Conservation (phyloP, 2,113 vertebrate species). For the Hippocampus zosterae region DNA sequence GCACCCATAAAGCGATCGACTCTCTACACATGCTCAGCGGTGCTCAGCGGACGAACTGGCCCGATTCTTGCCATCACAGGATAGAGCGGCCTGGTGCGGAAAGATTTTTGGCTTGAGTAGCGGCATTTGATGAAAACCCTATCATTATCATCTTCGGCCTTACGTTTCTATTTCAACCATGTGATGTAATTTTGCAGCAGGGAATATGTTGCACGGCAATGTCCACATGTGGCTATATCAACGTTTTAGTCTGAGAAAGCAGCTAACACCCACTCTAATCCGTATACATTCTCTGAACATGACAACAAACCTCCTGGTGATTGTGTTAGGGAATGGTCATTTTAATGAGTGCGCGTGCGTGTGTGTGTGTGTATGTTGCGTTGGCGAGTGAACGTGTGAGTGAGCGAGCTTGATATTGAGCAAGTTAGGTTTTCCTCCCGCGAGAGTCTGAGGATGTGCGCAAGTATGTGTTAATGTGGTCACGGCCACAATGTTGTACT, state of each 20-base stretch:
- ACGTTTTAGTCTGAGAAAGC: neutral
- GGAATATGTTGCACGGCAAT: neutral
- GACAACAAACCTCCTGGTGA: neutral
- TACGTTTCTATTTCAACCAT: constrained; percentile 3
- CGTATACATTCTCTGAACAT: neutral
- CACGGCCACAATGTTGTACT: constrained; percentile 45
- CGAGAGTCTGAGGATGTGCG: constrained; percentile 18
- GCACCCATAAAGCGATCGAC: neutral
- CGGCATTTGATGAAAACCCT: constrained; percentile 6
- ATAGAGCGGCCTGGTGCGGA: neutral
- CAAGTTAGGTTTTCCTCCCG: neutral
- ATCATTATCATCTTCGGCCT: constrained; percentile 2
- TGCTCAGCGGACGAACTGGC: neutral
- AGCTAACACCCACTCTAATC: neutral
- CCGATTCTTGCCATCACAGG: neutral
- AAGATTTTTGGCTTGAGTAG: constrained; percentile 2
- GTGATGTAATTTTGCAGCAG: neutral
- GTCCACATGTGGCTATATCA: neutral
- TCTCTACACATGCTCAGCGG: neutral
- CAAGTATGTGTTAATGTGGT: constrained; percentile 58
- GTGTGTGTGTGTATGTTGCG: neutral
- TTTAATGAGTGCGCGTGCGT: neutral
- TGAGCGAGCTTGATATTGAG: neutral
- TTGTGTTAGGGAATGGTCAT: neutral
- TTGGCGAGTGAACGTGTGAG: neutral